Base-by-base conservation (phyloP, 2,797 vertebrate species). In the Anisognathus igniventris region DNA sequence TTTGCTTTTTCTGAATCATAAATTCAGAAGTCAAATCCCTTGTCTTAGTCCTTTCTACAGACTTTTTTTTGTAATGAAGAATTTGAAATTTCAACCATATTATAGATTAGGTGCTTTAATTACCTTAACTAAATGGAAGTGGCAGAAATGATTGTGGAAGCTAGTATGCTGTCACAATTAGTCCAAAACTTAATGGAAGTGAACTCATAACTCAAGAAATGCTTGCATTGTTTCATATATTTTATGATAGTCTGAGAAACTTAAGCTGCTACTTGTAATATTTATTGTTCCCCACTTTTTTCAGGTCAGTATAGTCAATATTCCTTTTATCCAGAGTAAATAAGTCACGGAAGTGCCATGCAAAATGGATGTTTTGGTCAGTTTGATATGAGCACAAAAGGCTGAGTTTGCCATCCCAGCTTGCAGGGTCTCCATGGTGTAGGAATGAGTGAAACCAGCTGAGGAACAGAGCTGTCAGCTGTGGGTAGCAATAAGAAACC, bases 371-470 rank as follows among this genome's bases (percentile, higher is more conserved):
- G 0, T 72, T 80, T 84, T 84, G 44, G 31, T 66, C n/a, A 35
- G 37, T 51, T 58, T 65, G 65, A 19, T 58, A 19, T 11, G 11
- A 33, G 31, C 45, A 60, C n/a, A 25, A 35, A 81, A 51, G 8
- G 4, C 33, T 51, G 40, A 9, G 7, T 68, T 68, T 51, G 33
- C 60, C 22, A 48, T 66, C 16, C 33, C 19, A 95, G 95, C 93
- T 95, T 97, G 67, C 71, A 96, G 93, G 90, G 97, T 98, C 97
- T 97, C 96, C 62, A 78, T 97, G 95, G 96, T 88, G 89, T 98
- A 96, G 94, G 96, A 96, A 95, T 91, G 95, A 97, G 95, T 94
- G 97, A 97, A 93, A 93, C 97, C 94, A 97, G 93, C 94, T 95
- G 91, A 96, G 95, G 78, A 91, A 37, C 62, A 8, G 11, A 57